phyloP scores from a whole-genome alignment of 2,888 invertebrate genomes.

The Caenorhabditis sulstoni region DNA sequence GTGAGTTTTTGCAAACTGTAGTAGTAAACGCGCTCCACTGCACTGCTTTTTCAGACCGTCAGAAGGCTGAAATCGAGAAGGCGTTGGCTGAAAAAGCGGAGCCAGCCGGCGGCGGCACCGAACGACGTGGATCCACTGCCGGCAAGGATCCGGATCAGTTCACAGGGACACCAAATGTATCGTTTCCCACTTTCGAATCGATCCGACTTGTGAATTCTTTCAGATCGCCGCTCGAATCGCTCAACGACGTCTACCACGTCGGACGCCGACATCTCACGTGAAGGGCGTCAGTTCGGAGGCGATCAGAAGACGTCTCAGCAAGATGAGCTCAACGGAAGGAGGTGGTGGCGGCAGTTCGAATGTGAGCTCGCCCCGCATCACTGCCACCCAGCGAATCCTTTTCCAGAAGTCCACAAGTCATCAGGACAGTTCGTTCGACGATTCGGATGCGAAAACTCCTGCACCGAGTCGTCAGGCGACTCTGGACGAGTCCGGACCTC shows the following conservation, averaged over 20 bases:
- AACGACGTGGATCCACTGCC: slow-evolving; percentile 14
- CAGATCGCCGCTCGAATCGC: slow-evolving; percentile 59
- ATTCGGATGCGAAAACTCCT: too few relatives aligned
- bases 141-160: slow-evolving; percentile 26
- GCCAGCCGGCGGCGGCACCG: slow-evolving; percentile 5
- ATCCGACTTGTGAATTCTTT: neutral
- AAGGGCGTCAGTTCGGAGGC: slow-evolving; percentile 40
- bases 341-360: too few relatives aligned
- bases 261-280: slow-evolving; percentile 59
- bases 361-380: neutral
- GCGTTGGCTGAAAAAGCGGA: neutral
- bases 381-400: neutral
- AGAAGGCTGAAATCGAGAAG: slow-evolving; percentile 17
- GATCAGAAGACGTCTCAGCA: slow-evolving; percentile 47
- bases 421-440: too few relatives aligned
- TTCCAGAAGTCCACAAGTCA: neutral
- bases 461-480: too few relatives aligned
- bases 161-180: slow-evolving; percentile 27
- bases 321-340: slow-evolving; percentile 9
- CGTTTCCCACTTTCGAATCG: neutral
- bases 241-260: slow-evolving; percentile 43
- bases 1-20: slow-evolving; percentile 22
- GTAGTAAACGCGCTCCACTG: too few relatives aligned
- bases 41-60: slow-evolving; percentile 17
- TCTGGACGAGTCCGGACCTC: too few relatives aligned